Conservation (phyloP, 2,888 invertebrate genomes). For the Pammene fasciana region DNA sequence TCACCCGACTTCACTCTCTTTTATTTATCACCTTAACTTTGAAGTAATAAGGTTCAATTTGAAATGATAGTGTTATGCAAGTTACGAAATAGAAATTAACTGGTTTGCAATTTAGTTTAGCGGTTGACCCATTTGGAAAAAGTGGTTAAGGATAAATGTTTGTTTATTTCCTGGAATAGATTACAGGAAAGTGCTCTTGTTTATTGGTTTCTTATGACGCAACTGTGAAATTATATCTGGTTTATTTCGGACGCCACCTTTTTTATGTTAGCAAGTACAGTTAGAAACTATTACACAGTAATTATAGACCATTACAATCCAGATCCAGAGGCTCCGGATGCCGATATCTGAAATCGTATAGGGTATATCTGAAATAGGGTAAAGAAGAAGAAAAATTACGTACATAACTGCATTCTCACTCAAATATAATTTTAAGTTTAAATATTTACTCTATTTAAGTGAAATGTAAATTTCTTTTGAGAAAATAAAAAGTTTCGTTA, state of each 20-base stretch:
- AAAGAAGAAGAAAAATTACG: too few species aligned
- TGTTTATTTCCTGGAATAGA: slow-evolving; percentile 12
- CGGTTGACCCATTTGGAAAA: slow-evolving; percentile 20
- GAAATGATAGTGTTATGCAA: not conserved
- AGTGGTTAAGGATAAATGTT: slow-evolving; percentile 25
- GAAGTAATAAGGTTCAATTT: not conserved
- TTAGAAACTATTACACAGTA: not conserved
- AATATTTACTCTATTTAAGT: too few species aligned
- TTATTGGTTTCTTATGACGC: slow-evolving; percentile 4
- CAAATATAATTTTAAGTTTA: too few species aligned
- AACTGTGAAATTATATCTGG: not conserved
- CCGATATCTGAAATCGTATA: too few species aligned
- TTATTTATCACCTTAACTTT: not conserved
- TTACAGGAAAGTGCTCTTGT: not conserved
- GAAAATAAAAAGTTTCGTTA: too few species aligned
- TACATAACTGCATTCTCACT: too few species aligned
- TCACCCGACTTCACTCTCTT: not conserved
- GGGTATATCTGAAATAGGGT: too few species aligned
- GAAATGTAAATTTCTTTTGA: too few species aligned
- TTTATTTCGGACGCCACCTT: not conserved
- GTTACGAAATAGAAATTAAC: not conserved
- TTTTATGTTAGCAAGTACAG: not conserved
- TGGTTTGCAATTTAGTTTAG: slow-evolving; percentile 20
- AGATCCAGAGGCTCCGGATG: too few species aligned
- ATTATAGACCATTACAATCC: too few species aligned